phyloP scores from a whole-genome alignment of 2,888 invertebrate species.

The Phaedon cochleariae region DNA sequence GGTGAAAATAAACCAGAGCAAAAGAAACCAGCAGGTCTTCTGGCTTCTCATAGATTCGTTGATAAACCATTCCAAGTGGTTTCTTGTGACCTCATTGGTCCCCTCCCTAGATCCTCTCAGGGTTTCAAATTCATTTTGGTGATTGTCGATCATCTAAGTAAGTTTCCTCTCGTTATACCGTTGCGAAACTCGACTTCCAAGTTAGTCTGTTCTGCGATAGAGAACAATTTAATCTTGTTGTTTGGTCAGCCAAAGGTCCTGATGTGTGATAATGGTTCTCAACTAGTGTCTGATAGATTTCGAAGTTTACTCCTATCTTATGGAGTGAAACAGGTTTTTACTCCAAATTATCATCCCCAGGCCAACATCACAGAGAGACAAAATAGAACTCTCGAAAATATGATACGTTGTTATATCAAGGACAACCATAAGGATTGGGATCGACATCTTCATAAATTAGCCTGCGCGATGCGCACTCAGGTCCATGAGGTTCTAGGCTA shows the following conservation, averaged over 20 bases:
- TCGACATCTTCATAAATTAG: too few relatives aligned
- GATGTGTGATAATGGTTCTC: neutral
- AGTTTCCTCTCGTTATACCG: neutral
- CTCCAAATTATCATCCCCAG: neutral
- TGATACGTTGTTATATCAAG: slow-evolving; percentile 5
- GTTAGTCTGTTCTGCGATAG: neutral
- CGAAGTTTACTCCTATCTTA: neutral
- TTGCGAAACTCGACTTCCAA: neutral
- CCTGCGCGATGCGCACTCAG: neutral
- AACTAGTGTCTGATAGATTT: neutral
- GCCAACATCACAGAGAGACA: neutral
- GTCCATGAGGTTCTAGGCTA: neutral
- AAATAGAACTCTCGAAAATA: slow-evolving; percentile 7
- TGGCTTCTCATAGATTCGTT: too few relatives aligned
- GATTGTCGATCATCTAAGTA: neutral
- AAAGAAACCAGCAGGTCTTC: too few relatives aligned
- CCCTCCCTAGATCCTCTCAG: too few relatives aligned
- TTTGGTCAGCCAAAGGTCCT: neutral
- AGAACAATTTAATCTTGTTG: neutral
- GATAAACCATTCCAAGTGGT: too few relatives aligned
- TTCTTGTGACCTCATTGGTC: too few relatives aligned
- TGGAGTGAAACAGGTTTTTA: slow-evolving; percentile 1
- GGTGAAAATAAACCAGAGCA: too few relatives aligned
- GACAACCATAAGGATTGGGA: neutral
- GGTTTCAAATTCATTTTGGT: too few relatives aligned